Percentiles rank a stretch among this genome's conserved stretches.
Conservation (phyloP, 2,888 invertebrate species). For the Lycaena phlaeas region DNA sequence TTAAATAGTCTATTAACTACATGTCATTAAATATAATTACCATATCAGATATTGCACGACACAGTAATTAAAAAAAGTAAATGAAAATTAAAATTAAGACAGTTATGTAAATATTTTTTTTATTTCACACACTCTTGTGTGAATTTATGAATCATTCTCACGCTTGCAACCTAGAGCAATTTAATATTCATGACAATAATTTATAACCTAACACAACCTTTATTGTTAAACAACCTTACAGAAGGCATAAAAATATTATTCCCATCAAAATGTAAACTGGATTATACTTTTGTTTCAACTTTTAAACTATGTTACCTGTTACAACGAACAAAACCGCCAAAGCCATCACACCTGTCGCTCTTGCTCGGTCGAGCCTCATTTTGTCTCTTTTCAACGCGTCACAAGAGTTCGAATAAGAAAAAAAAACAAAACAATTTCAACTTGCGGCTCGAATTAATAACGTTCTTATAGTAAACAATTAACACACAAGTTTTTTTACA, state of each 20-base stretch:
- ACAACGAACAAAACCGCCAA: slow-evolving; percentile 54
- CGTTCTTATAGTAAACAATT: slow-evolving; percentile 53
- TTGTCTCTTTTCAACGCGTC: slow-evolving; percentile 63
- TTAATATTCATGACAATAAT: not conserved
- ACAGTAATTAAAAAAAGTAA: not conserved
- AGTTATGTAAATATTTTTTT: not conserved
- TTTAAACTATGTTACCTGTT: slow-evolving; percentile 52
- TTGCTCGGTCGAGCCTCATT: slow-evolving; percentile 50
- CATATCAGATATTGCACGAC: not conserved
- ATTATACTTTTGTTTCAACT: slow-evolving; percentile 9
- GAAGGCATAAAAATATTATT: not conserved
- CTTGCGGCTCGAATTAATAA: slow-evolving; percentile 39
- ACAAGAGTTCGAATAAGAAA: slow-evolving; percentile 35
- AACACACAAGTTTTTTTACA: slow-evolving; percentile 53
- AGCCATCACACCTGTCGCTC: slow-evolving; percentile 67
- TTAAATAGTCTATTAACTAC: not conserved
- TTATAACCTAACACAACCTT: not conserved
- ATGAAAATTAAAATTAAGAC: not conserved
- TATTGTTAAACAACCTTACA: slow-evolving; percentile 3
- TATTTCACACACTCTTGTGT: slow-evolving; percentile 12
- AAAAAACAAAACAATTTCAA: slow-evolving; percentile 52
- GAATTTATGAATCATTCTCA: slow-evolving; percentile 4
- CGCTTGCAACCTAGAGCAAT: slow-evolving; percentile 16
- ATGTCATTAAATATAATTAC: not conserved
- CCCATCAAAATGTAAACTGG: not conserved